Evolutionary conservation across 2,797 vertebrate genomes (phyloP).

Genomic region (Anguilla obscura): DNA sequence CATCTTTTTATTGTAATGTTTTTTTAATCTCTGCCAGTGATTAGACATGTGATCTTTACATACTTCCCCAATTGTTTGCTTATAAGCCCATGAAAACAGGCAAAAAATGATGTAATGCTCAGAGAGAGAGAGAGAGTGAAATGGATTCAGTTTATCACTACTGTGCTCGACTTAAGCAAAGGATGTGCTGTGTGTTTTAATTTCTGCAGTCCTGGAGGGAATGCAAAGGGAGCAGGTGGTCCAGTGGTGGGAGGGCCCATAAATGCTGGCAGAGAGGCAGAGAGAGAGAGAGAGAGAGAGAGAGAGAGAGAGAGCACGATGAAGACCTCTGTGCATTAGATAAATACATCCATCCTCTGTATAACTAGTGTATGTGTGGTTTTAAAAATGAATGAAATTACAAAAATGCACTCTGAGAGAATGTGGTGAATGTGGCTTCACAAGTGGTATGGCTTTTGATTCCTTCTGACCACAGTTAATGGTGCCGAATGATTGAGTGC

Average conservation of each 20-base stretch:
- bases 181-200: constrained; percentile 22
- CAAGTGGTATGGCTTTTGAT: neutral
- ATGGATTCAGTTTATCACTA: constrained; percentile 6
- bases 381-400: neutral
- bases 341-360: neutral
- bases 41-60: constrained; percentile 16
- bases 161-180: constrained; percentile 1
- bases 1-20: constrained; percentile 12
- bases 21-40: constrained; percentile 23
- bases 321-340: neutral
- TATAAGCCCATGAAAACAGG: neutral
- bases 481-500: constrained; percentile 27
- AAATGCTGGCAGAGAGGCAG: neutral
- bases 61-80: neutral
- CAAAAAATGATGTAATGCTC: constrained; percentile 4
- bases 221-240: neutral
- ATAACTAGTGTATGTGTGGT: neutral
- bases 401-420: neutral
- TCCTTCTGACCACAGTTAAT: constrained; percentile 16
- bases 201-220: neutral
- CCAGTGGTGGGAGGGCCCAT: neutral
- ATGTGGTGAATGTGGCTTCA: neutral
- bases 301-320: neutral
- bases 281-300: neutral
- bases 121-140: neutral